These are phyloP conservation scores for Alcedo quadribrachys DNA, from an alignment of 2,797 vertebrate species.

Conservation along the genomic window DNA sequence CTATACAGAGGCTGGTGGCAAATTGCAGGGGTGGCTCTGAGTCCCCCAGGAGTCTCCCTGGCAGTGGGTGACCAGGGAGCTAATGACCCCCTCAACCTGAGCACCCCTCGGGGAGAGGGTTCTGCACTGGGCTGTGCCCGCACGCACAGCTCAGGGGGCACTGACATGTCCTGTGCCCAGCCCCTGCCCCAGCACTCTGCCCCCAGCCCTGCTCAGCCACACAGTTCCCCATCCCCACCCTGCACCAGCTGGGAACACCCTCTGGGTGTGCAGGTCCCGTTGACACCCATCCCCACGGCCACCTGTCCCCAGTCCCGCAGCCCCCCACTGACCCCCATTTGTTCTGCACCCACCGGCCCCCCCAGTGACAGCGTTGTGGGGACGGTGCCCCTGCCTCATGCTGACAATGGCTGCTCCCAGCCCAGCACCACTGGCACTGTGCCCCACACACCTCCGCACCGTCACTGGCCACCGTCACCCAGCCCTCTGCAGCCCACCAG, in stretches of 20 bases:
- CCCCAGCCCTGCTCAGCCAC: background rate
- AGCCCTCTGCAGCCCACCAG: fast-evolving
- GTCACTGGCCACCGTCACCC: fast-evolving
- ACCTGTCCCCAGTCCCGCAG: background rate
- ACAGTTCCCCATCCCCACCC: background rate
- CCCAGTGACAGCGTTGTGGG: fast-evolving
- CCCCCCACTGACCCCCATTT: fast-evolving
- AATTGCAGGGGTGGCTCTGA: background rate
- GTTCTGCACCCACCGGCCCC: background rate
- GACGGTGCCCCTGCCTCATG: fast-evolving
- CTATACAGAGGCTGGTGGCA: fast-evolving
- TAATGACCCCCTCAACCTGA: fast-evolving
- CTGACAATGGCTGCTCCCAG: background rate
- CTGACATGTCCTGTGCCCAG: background rate
- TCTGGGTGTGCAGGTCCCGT: fast-evolving
- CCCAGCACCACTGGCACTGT: fast-evolving
- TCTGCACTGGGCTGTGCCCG: background rate
- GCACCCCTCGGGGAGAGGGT: too few species aligned
- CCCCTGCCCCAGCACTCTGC: too few species aligned
- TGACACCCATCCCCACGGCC: background rate
- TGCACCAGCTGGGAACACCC: background rate
- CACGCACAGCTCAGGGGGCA: background rate
- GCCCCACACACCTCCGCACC: background rate
- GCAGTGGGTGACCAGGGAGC: background rate
- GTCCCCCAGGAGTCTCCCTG: background rate